phyloP scores from a whole-genome alignment of 2,113 vertebrate genomes.

The Morone chrysops region DNA sequence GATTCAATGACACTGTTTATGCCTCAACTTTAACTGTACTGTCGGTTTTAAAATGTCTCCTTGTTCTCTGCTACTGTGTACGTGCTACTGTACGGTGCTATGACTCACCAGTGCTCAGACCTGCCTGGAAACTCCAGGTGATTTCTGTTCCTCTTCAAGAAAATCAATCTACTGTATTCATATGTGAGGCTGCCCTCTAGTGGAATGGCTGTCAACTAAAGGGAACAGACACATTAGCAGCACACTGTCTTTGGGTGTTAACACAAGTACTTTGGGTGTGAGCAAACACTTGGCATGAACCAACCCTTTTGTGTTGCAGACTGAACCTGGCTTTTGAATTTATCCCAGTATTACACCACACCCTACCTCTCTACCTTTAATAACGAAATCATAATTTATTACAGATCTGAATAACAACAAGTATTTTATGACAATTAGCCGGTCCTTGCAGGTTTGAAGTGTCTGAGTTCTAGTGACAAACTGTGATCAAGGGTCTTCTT shows the following conservation, averaged over 20 bases:
- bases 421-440: slow-evolving; percentile 10
- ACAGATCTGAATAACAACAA: slow-evolving; percentile 7
- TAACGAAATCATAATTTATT: slow-evolving; percentile 7
- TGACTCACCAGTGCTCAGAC: slow-evolving; percentile 40
- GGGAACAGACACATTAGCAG: background rate
- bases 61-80: slow-evolving; percentile 53
- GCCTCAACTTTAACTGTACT: slow-evolving; percentile 44
- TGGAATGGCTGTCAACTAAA: slow-evolving; percentile 37
- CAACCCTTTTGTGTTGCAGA: slow-evolving; percentile 1
- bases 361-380: slow-evolving; percentile 38
- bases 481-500: slow-evolving; percentile 61
- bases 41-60: slow-evolving; percentile 51
- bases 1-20: slow-evolving; percentile 18
- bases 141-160: slow-evolving; percentile 30
- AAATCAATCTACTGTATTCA: slow-evolving; percentile 20
- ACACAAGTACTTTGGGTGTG: background rate
- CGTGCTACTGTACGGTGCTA: slow-evolving; percentile 54
- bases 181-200: slow-evolving; percentile 51
- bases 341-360: slow-evolving; percentile 20
- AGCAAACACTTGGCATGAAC: background rate
- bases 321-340: slow-evolving; percentile 15
- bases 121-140: slow-evolving; percentile 19
- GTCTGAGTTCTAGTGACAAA: slow-evolving; percentile 34
- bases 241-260: background rate
- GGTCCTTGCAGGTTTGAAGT: slow-evolving; percentile 29